Evolutionary conservation across 2,797 vertebrate species (phyloP).

Genomic region (Pagetopsis macropterus): DNA sequence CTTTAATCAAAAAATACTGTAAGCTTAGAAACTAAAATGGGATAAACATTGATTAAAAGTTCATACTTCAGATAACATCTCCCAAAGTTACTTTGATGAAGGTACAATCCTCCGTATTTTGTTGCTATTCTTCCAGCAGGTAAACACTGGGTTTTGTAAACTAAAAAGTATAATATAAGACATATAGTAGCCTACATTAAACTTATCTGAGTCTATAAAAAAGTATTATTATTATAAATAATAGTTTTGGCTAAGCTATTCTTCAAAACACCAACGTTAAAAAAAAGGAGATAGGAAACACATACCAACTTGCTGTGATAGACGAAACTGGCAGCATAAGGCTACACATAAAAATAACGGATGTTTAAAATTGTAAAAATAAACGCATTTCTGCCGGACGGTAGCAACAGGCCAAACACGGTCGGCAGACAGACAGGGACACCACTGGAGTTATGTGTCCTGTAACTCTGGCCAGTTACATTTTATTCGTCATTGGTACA

Average conservation of each 20-base stretch:
- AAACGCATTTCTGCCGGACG: constrained; percentile 4
- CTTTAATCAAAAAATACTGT: no score
- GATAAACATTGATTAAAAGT: no score
- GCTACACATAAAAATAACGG: not conserved
- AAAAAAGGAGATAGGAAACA: not conserved
- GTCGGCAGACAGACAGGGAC: constrained; percentile 41
- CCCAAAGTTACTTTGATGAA: not conserved
- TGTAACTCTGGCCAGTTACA: constrained; percentile 70
- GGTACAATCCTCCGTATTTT: not conserved
- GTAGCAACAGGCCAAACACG: constrained; percentile 50
- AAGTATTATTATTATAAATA: not conserved
- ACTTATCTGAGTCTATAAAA: not conserved
- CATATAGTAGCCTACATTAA: not conserved
- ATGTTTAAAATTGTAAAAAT: not conserved
- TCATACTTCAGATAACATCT: not conserved
- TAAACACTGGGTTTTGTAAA: not conserved
- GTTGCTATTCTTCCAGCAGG: not conserved
- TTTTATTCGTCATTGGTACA: constrained; percentile 85
- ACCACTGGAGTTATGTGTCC: constrained; percentile 50
- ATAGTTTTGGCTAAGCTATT: not conserved
- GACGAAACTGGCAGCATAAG: not conserved
- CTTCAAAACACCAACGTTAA: not conserved
- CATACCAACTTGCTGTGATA: not conserved
- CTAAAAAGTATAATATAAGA: not conserved
- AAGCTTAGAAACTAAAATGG: not conserved